These are phyloP conservation scores for Bradypodion ventrale DNA, from an alignment of 2,797 vertebrate species.

Conservation along the genomic window DNA sequence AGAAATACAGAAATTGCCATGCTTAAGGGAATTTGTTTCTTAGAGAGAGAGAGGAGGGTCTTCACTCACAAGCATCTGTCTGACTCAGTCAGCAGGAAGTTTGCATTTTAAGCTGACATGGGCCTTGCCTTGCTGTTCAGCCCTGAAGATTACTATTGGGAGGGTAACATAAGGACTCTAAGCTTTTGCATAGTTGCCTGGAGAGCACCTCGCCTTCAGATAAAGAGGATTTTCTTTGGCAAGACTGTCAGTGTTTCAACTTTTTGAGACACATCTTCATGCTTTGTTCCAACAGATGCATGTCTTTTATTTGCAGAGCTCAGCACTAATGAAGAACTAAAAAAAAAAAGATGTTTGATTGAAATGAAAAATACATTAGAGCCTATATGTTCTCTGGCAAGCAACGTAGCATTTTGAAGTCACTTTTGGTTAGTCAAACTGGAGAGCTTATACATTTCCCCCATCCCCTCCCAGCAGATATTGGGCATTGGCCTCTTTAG, in stretches of 20 bases:
- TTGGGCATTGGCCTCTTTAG: constrained; percentile 21
- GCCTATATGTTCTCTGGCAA: constrained; percentile 45
- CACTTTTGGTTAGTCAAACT: constrained; percentile 59
- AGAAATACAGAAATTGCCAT: neutral
- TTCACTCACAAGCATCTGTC: constrained; percentile 4
- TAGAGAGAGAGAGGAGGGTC: constrained; percentile 13
- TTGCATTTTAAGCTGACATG: constrained; percentile 28
- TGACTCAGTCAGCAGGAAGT: constrained; percentile 4
- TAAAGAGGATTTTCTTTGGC: constrained; percentile 53
- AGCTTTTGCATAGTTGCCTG: constrained; percentile 17
- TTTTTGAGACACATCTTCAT: constrained; percentile 2
- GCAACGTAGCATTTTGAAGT: constrained; percentile 48
- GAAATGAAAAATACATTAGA: constrained; percentile 56
- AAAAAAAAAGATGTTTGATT: constrained; percentile 45
- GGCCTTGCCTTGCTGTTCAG: constrained; percentile 13
- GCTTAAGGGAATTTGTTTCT: constrained; percentile 34
- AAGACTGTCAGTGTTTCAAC: constrained; percentile 44
- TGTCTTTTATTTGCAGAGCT: constrained; percentile 55
- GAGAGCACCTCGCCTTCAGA: constrained; percentile 29
- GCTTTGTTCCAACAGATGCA: constrained; percentile 39
- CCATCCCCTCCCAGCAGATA: neutral
- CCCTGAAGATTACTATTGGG: neutral
- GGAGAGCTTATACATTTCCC: constrained; percentile 5
- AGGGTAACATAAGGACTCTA: fast-evolving
- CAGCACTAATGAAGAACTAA: constrained; percentile 54